Base-by-base conservation (phyloP, 2,888 invertebrate species). In the Chloroclysta siterata region DNA sequence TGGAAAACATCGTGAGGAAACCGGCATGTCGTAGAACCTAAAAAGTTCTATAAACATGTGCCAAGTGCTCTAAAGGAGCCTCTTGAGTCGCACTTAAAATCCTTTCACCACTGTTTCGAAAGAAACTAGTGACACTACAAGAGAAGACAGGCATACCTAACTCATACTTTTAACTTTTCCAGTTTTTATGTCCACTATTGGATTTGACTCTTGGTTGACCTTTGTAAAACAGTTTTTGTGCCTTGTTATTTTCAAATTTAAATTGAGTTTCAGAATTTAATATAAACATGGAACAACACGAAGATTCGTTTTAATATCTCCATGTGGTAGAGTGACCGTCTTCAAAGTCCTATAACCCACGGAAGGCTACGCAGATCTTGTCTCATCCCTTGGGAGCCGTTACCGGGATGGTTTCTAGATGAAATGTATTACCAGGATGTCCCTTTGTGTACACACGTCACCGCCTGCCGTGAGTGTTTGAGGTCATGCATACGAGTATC, bases 241-340 rank as follows among this genome's bases (percentile, higher is more conserved):
- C 22, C 22, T 22, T 22, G 22, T 22, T 22, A 22, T 22, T 22
- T 22, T 33, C 8, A 8, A 3, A 8, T 11, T 39, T 39, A 39
- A 11, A 11, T 39, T 11, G 1, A 39, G 8, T 8, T 39, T 4
- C 36, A 3, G 11, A 10, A 22, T n/a, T n/a, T 13, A 11, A 47
- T 11, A 5, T 17, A 22, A 28, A 46, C n/a, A n/a, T n/a, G 28
- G 6, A 17, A 46, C 33, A 42, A 22, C 58, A 46, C 28, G 29
- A 33, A 22, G 13, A 13, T 29, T 41, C 36, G 14, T 56, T 54
- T 52, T 53, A 6, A 53, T 41, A 56, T 64, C 17, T 54, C 50
- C 39, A 17, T 41, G n/a, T 46, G 58, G 55, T 65, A 59, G 17
- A 22, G 11, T 57, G 65, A 61, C 61, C 65, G 60, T 65, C 58